Conservation (phyloP, 2,888 invertebrate genomes). For the Lagria hirta region DNA sequence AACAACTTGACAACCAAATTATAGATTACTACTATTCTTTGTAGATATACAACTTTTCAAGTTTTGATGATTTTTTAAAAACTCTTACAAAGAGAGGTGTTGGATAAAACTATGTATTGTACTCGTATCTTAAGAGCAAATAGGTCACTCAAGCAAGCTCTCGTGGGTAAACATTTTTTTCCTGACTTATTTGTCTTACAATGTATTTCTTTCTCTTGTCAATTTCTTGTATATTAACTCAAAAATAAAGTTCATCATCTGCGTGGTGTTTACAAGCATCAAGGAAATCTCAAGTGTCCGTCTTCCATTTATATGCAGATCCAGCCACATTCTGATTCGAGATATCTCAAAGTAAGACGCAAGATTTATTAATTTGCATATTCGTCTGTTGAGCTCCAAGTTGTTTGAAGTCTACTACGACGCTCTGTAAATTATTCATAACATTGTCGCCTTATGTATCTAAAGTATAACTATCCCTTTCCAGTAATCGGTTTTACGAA, state of each 20-base stretch:
- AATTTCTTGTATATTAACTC: constrained; percentile 1
- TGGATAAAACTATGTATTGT: too few relatives aligned
- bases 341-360: constrained; percentile 50
- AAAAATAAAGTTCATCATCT: neutral
- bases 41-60: too few relatives aligned
- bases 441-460: constrained; percentile 47
- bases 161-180: too few relatives aligned
- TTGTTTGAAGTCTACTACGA: constrained; percentile 49
- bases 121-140: too few relatives aligned
- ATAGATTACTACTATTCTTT: too few relatives aligned
- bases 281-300: constrained; percentile 42
- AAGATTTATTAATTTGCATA: constrained; percentile 55
- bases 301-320: constrained; percentile 53
- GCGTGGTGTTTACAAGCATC: too few relatives aligned
- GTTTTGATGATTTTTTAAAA: too few relatives aligned
- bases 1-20: too few relatives aligned
- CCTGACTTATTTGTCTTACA: too few relatives aligned
- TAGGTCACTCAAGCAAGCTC: too few relatives aligned
- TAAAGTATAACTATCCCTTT: constrained; percentile 40
- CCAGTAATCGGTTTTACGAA: constrained; percentile 29
- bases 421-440: constrained; percentile 52
- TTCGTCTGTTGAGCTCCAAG: constrained; percentile 41
- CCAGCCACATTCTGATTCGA: constrained; percentile 42
- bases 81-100: too few relatives aligned
- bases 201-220: too few relatives aligned